Percentiles rank a stretch among this genome's conserved stretches.
Conservation (phyloP, 2,797 vertebrate genomes). For the Mus spretus region DNA sequence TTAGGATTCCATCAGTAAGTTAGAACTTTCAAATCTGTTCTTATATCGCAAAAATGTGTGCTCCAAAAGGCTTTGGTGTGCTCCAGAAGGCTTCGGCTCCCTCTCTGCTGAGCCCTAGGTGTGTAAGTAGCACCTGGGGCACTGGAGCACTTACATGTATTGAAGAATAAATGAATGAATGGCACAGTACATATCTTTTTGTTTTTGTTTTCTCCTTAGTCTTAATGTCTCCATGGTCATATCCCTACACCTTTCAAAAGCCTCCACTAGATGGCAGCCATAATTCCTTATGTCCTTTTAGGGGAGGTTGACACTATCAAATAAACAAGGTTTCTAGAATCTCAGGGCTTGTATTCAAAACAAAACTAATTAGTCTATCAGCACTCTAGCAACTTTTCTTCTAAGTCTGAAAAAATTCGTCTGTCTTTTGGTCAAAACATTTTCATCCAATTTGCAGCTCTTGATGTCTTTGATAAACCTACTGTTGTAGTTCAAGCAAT, state of each 20-base stretch:
- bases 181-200: not conserved
- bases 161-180: not conserved
- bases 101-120: not conserved
- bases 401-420: conserved; percentile 12
- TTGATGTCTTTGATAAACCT: conserved; percentile 37
- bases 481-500: conserved; percentile 66
- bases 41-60: conserved; percentile 37
- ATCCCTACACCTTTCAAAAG: conserved; percentile 11
- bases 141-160: not conserved
- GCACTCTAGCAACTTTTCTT: conserved; percentile 23
- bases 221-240: not conserved
- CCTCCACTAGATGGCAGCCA: conserved; percentile 77
- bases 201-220: conserved; percentile 15
- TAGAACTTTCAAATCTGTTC: conserved; percentile 47
- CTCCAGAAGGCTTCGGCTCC: not conserved
- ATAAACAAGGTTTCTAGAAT: conserved; percentile 68
- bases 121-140: not conserved
- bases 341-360: conserved; percentile 59
- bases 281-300: conserved; percentile 40
- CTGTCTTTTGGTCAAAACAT: conserved; percentile 61
- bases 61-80: not conserved
- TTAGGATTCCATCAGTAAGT: conserved; percentile 45
- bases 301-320: not conserved
- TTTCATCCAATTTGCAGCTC: conserved; percentile 37
- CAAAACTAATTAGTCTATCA: conserved; percentile 45